Base-by-base conservation (phyloP, 2,113 vertebrate species). In the Tyto alba region DNA sequence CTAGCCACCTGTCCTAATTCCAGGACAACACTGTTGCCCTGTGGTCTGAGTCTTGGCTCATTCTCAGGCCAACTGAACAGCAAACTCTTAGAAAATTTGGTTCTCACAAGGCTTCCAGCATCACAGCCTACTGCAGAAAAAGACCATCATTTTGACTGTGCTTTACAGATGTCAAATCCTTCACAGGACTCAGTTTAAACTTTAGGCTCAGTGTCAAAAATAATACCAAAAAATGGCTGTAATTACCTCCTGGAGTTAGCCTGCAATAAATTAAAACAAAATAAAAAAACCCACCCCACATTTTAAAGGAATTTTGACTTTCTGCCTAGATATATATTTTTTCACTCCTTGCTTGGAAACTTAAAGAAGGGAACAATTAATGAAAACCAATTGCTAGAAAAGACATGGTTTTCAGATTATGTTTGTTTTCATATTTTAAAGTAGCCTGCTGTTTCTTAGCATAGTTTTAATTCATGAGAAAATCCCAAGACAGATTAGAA, bases 271-370 rank as follows among this genome's bases (percentile, higher is more conserved):
- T 79, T 94, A 81, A 92, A 96, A 66, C 11, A 92, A 91, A 88
- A 91, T 38, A 56, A 15, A 90, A 41, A 76, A 93, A 47, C 4
- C 50, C 13, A 88, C 19, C 45, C 56, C 34, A 83, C 47, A 79
- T 89, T 97, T 96, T 88, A 93, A 93, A 96, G 45, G 72, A 95
- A 95, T 97, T 91, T 92, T 96, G 93, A 96, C 74, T 96, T 80
- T 96, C 91, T 95, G 73, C 96, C 85, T 86, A 90, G 38, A 93
- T 93, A 96, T 60, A 95, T 95, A 94, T 96, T 94, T 96, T 93
- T 95, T 95, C 72, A 95, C 89, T 95, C 59, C 82, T 94, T 95
- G 57, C 95, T 94, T 93, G 91, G 87, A 96, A 97, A 93, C 71
- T 69, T 85, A 93, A 93, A 90, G 95, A 95, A 93, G 43, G 55